These are phyloP conservation scores for Poecilia latipinna DNA, from an alignment of 2,113 vertebrate species.

Conservation along the genomic window DNA sequence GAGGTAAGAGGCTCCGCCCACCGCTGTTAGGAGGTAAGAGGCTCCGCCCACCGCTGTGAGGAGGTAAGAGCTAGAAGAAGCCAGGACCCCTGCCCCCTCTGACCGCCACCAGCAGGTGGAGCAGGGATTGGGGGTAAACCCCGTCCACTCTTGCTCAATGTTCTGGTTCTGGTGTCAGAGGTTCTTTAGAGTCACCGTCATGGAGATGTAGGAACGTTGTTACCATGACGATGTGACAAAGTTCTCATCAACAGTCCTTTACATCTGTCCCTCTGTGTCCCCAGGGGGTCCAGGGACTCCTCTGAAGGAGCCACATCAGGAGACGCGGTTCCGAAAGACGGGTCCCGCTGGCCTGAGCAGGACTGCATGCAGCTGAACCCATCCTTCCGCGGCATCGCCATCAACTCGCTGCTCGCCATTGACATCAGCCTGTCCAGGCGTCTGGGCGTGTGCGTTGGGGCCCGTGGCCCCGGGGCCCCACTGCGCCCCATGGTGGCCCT, in stretches of 20 bases:
- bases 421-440: conserved; percentile 93
- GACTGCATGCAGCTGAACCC: conserved; percentile 98
- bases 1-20: conserved; percentile 49
- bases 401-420: conserved; percentile 92
- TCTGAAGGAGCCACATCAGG: conserved; percentile 34
- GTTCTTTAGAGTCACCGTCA: background rate
- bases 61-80: conserved; percentile 43
- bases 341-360: conserved; percentile 87
- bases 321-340: conserved; percentile 80
- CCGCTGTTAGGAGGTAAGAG: conserved; percentile 39
- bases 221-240: too few relatives aligned
- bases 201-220: background rate
- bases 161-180: background rate
- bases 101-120: too few relatives aligned
- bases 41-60: conserved; percentile 22
- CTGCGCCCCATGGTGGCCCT: conserved; percentile 90
- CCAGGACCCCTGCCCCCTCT: background rate
- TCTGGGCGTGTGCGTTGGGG: conserved; percentile 86
- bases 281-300: conserved; percentile 47
- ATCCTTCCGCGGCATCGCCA: conserved; percentile 90
- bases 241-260: too few relatives aligned
- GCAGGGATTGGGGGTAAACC: too few relatives aligned
- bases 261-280: background rate
- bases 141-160: too few relatives aligned
- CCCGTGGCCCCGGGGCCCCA: conserved; percentile 83